Evolutionary conservation across 1,140 invertebrate species (phyloP).

Genomic region (Oryctes rhinoceros): DNA sequence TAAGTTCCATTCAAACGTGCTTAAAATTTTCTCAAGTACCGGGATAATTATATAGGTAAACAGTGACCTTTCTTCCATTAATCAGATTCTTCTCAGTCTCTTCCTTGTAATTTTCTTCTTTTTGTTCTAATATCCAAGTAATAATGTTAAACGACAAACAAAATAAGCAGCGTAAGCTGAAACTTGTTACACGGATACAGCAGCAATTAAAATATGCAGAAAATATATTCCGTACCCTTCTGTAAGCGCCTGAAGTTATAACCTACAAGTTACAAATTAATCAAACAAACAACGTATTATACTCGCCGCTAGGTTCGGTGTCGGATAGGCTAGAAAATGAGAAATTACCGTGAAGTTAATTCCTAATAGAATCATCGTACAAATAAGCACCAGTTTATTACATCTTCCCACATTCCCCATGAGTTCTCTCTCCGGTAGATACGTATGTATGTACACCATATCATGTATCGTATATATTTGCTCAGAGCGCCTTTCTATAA

Average conservation of each 20-base stretch:
- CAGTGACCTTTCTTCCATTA: too few species aligned
- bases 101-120: too few species aligned
- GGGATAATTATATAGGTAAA: too few species aligned
- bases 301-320: background rate
- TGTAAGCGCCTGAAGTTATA: background rate
- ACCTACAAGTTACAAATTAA: background rate
- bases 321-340: background rate
- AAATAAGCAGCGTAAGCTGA: too few species aligned
- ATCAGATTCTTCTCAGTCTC: too few species aligned
- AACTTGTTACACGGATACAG: background rate
- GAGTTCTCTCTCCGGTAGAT: background rate
- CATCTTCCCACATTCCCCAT: background rate
- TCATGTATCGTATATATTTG: slow-evolving; percentile 2
- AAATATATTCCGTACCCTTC: background rate
- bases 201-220: background rate
- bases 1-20: too few species aligned
- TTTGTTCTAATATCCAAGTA: too few species aligned
- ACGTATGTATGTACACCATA: background rate
- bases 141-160: too few species aligned
- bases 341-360: slow-evolving; percentile 12
- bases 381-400: slow-evolving; percentile 21
- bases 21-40: too few species aligned
- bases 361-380: slow-evolving; percentile 10
- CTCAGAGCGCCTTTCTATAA: slow-evolving; percentile 15
- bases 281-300: background rate